Percentiles rank a stretch among this genome's conserved stretches.
Conservation (phyloP, 2,888 invertebrate species). For the Torymus auratus region DNA sequence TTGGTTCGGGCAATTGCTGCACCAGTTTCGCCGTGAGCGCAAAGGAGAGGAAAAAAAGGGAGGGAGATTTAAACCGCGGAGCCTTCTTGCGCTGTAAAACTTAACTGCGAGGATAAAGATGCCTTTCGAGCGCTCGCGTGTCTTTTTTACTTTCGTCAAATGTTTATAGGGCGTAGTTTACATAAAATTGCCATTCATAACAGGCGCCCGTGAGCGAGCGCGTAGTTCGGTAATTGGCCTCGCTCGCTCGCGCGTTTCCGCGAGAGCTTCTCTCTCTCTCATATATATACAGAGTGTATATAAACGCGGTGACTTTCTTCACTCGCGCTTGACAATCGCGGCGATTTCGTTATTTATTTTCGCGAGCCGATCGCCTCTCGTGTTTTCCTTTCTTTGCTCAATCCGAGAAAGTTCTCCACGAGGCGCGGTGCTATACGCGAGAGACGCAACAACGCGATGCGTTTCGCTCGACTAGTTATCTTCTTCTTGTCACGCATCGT, state of each 20-base stretch:
- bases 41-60: background rate
- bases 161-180: slow-evolving; percentile 53
- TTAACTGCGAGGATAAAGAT: slow-evolving; percentile 54
- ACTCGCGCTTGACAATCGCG: slow-evolving; percentile 41
- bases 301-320: slow-evolving; percentile 49
- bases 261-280: background rate
- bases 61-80: slow-evolving; percentile 2
- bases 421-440: slow-evolving; percentile 2
- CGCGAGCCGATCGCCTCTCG: slow-evolving; percentile 22
- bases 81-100: slow-evolving; percentile 34
- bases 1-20: slow-evolving; percentile 1
- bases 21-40: slow-evolving; percentile 4
- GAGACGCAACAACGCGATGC: slow-evolving; percentile 41
- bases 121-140: background rate
- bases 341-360: slow-evolving; percentile 58
- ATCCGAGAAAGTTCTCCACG: slow-evolving; percentile 52
- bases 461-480: slow-evolving; percentile 56
- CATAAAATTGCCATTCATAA: slow-evolving; percentile 50
- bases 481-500: slow-evolving; percentile 57
- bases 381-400: slow-evolving; percentile 57
- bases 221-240: slow-evolving; percentile 48
- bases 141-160: background rate
- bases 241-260: background rate
- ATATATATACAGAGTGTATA: background rate
- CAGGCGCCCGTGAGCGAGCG: background rate